Evolutionary conservation across 2,113 vertebrate genomes (phyloP), one percentile per base, ranked within the genome.

Genomic region (Drymodes brunneopygia): DNA sequence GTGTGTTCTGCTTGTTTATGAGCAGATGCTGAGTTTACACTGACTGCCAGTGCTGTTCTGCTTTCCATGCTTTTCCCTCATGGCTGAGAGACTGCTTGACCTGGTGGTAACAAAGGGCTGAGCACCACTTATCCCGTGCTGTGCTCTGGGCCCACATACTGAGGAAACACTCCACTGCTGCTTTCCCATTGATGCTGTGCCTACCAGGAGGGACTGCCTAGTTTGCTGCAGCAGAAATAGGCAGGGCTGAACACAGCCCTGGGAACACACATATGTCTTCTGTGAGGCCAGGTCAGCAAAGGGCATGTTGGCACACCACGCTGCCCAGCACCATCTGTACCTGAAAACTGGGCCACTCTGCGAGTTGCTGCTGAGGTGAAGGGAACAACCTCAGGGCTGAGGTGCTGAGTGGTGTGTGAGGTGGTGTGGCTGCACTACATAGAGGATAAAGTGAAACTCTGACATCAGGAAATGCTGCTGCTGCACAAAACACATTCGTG

Each of bases 201-300:
- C 72, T 48, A 3, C 20, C 56, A 31, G 42, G 15, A 78, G 17
- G 56, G 17, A 36, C 15, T 12, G 56, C 45, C 70, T 33, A 36
- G 25, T 57, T 87, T 64, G 44, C 75, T 47, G 84, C 87, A 28
- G 58, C 58, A 80, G 38, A 51, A 42, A 6, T 16, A 22, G 15
- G 3, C 35, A 21, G 21, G 33, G 72, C 35, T 80, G 45, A 75
- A 31, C 23, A n/a, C 38, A 51, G 33, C 64, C 18, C 12, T 53
- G 25, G 66, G 27, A 48, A 47, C 35, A 23, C 0, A 1, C 56
- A 42, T 33, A 20, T 0, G 1, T 23, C 12, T 74, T 89, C 50
- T 70, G 23, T 12, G 58, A 64, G 66, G 42, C 57, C 6, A 40
- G 23, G 3, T 19, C 10, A 11, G 38, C 8, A 5, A 23, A 23